phyloP scores from a whole-genome alignment of 1,140 invertebrate species.

The roundworm (Caenorhabditis elegans) region WBcel235 BX284606.5:13265001-13265500 shows the following conservation, averaged over 20 bases:
- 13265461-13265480: not conserved
- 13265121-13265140: not conserved
- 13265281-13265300: not conserved
- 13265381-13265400: not conserved
- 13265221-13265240: constrained; percentile 30
- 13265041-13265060: too few species aligned
- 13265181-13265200: constrained; percentile 6
- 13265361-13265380: not conserved
- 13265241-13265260: constrained; percentile 35
- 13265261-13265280: constrained; percentile 30
- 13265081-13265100: not conserved
- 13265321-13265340: too few species aligned
- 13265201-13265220: constrained; percentile 31
- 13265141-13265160: not conserved
- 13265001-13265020: too few species aligned
- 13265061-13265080: too few species aligned
- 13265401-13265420: constrained; percentile 23
- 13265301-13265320: too few species aligned
- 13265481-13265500: not conserved
- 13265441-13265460: not conserved
- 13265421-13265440: constrained; percentile 31
- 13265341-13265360: constrained; percentile 33
- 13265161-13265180: constrained; percentile 7
- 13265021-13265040: too few species aligned
- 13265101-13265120: not conserved